Conservation (phyloP, 2,888 invertebrate species). For the Formica aserva region DNA sequence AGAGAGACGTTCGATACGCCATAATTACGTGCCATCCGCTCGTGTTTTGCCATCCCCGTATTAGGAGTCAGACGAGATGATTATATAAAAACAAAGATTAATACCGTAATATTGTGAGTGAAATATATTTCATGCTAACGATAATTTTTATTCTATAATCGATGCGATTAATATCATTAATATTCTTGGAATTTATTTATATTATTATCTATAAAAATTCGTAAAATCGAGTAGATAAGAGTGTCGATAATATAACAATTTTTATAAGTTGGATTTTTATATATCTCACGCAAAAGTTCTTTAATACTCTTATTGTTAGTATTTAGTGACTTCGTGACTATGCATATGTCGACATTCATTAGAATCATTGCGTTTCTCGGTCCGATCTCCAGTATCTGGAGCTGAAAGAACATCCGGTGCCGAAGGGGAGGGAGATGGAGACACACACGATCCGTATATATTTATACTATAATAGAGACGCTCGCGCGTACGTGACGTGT, state of each 20-base stretch:
- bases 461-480: slow-evolving; percentile 68
- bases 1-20: slow-evolving; percentile 45
- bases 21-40: slow-evolving; percentile 48
- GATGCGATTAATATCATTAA: not conserved
- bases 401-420: slow-evolving; percentile 12
- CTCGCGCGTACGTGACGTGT: slow-evolving; percentile 80
- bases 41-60: slow-evolving; percentile 20
- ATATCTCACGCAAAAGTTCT: not conserved
- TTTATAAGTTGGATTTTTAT: not conserved
- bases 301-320: not conserved
- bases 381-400: slow-evolving; percentile 8
- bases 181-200: not conserved
- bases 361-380: slow-evolving; percentile 3
- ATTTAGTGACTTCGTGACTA: slow-evolving; percentile 14
- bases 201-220: not conserved
- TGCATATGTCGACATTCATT: slow-evolving; percentile 1
- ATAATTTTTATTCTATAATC: not conserved
- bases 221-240: not conserved
- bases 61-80: not conserved
- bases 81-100: not conserved
- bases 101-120: not conserved
- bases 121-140: not conserved
- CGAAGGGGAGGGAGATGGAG: too few species aligned
- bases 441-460: not conserved
- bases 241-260: not conserved